Conservation (phyloP, 2,797 vertebrate genomes). For the Trachops cirrhosus region DNA sequence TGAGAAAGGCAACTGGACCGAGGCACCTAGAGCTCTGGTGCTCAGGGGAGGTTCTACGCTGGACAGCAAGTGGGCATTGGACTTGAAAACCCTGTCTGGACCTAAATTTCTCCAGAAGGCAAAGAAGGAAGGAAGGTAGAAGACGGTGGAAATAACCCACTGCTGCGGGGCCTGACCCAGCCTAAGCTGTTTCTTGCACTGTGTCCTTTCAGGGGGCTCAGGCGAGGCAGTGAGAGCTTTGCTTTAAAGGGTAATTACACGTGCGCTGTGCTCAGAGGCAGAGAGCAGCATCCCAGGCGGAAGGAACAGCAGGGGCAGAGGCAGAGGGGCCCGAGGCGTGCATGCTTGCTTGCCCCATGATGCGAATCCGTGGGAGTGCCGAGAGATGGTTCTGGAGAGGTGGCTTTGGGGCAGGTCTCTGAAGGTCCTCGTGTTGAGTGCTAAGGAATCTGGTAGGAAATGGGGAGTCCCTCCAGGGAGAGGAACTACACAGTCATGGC, state of each 20-base stretch:
- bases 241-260: background rate
- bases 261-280: background rate
- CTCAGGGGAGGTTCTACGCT: background rate
- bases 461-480: background rate
- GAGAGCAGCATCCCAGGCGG: background rate
- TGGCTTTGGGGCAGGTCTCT: background rate
- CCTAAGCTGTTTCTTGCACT: background rate
- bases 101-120: background rate
- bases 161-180: background rate
- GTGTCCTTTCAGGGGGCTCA: background rate
- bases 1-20: background rate
- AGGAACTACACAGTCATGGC: background rate
- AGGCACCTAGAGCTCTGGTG: background rate
- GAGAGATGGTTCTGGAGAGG: background rate
- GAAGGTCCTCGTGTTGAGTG: background rate
- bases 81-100: background rate
- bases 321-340: background rate
- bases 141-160: background rate
- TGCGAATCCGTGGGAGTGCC: background rate
- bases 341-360: background rate
- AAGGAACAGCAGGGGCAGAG: background rate
- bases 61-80: background rate
- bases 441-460: background rate
- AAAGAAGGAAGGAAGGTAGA: background rate
- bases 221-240: background rate